Evolutionary conservation across 2,888 invertebrate genomes (phyloP).

Genomic region (Cerceris ruficornis): DNA sequence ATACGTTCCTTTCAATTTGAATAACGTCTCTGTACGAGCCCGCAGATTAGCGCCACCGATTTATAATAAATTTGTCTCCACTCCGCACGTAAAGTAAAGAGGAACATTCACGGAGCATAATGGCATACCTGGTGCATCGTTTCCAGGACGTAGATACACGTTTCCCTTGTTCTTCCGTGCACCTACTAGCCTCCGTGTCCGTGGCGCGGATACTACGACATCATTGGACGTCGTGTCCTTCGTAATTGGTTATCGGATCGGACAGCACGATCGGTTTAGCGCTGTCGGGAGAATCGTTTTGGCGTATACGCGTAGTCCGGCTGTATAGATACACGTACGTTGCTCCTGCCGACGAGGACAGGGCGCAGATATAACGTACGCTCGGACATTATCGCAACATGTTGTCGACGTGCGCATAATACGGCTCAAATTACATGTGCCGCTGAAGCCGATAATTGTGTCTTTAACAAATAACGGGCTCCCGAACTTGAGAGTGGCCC

Average conservation of each 20-base stretch:
- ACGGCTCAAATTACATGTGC: constrained; percentile 72
- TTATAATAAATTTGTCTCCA: constrained; percentile 43
- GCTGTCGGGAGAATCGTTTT: constrained; percentile 20
- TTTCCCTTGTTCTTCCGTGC: not conserved
- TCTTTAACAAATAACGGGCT: constrained; percentile 71
- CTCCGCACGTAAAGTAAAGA: constrained; percentile 41
- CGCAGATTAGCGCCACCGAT: constrained; percentile 13
- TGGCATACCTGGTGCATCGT: constrained; percentile 21
- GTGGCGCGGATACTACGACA: constrained; percentile 56
- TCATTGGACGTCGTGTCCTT: constrained; percentile 72
- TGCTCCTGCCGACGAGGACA: constrained; percentile 8
- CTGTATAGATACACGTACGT: not conserved
- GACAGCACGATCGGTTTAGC: constrained; percentile 65
- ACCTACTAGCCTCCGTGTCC: constrained; percentile 14
- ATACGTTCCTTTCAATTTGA: not conserved
- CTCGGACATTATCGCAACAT: constrained; percentile 75
- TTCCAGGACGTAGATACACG: constrained; percentile 27
- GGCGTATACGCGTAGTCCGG: constrained; percentile 31
- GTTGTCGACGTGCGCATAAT: constrained; percentile 71
- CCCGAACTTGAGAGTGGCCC: constrained; percentile 19
- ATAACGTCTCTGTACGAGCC: not conserved
- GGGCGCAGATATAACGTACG: constrained; percentile 24
- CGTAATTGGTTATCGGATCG: constrained; percentile 77
- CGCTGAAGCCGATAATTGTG: constrained; percentile 71
- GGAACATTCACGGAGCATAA: constrained; percentile 11